Base-by-base conservation (phyloP, 2,888 invertebrate genomes). In the Drosophila atroscutellata region DNA sequence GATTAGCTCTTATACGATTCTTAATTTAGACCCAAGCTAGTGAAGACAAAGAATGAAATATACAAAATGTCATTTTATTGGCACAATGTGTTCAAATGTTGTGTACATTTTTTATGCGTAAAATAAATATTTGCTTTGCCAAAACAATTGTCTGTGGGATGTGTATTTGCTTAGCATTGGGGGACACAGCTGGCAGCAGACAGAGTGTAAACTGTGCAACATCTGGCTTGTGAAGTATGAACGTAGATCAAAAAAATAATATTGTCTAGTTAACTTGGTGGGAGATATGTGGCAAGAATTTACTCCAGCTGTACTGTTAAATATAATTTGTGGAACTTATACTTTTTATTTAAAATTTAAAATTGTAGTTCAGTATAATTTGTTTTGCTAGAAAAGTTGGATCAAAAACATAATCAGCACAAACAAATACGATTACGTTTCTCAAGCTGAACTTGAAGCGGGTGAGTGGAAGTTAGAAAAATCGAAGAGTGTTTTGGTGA, bases 51-150 rank as follows among this genome's bases (percentile, higher is more conserved):
- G 3, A 24, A 24, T 4, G n/a, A 89, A 89, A 86, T 86, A 86
- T 87, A 85, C 81, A 85, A 84, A 85, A 83, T 85, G 64, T 69
- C 75, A 85, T 89, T 86, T 86, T 85, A 81, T 86, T 89, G 89
- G 81, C 83, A 81, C 81, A 86, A 75, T 76, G 80, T 81, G 83
- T 81, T 71, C 81, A 89, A 86, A 89, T 86, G 80, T 83, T 72
- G 87, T 85, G 85, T 66, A 72, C 77, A 86, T 89, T 86, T 86
- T 86, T 83, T 83, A 84, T 77, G 73, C 79, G 71, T 79, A 85
- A 83, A 75, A 85, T 20, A 39, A 20, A 13, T 20, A 20, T 20
- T 20, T 1, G 13, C 7, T 7, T 73, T 77, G 82, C 82, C 80
- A 72, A 61, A 61, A 62, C 62, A 55, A 54, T 39, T 57, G 66